Conservation (phyloP, 2,113 vertebrate genomes). For the Grammatotria lemairii region DNA sequence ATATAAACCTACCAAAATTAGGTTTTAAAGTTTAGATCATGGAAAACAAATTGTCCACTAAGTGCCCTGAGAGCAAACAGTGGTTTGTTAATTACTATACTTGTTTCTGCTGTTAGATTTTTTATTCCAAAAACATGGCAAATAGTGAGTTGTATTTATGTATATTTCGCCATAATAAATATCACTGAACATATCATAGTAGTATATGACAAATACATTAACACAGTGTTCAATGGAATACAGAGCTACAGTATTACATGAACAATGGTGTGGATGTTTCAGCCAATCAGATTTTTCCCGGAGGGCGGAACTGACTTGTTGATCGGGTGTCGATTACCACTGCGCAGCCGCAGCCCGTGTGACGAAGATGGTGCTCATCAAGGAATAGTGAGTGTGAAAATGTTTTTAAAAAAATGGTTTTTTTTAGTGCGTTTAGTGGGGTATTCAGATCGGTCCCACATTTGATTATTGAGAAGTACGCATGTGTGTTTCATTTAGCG, state of each 20-base stretch:
- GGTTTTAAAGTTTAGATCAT: background rate
- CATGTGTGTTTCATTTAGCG: background rate
- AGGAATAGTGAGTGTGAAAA: conserved; percentile 86
- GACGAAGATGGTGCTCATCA: conserved; percentile 90
- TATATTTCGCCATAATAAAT: background rate
- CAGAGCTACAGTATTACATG: background rate
- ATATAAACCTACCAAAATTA: background rate
- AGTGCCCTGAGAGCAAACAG: background rate
- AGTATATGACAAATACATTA: background rate
- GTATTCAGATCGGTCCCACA: background rate
- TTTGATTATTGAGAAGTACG: background rate
- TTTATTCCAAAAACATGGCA: background rate
- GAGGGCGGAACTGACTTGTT: conserved; percentile 51
- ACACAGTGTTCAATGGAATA: background rate
- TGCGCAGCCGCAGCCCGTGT: conserved; percentile 68
- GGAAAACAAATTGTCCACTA: background rate
- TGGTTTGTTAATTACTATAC: background rate
- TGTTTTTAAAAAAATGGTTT: background rate
- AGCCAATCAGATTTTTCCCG: conserved; percentile 39
- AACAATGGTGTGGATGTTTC: background rate
- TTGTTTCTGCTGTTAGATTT: background rate
- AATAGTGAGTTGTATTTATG: background rate
- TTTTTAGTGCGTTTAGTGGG: background rate
- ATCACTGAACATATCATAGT: background rate
- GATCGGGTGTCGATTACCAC: conserved; percentile 31